phyloP scores from a whole-genome alignment of 2,113 vertebrate genomes.

The Anarhynchus alexandrinus region DNA sequence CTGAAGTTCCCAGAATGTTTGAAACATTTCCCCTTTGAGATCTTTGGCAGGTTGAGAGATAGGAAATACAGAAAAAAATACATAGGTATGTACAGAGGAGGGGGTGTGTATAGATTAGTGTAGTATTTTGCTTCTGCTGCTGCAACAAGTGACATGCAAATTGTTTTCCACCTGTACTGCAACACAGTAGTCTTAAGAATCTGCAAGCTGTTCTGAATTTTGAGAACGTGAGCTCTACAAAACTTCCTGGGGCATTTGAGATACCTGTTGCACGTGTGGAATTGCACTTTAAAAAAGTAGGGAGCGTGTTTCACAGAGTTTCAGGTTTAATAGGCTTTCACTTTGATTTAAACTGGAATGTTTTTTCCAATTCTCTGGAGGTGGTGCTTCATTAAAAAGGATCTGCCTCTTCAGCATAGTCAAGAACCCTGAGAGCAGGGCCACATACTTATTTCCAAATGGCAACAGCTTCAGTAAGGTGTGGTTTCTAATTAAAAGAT shows the following conservation, averaged over 20 bases:
- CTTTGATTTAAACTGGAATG: not conserved
- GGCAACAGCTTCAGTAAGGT: not conserved
- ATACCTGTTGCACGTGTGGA: not conserved
- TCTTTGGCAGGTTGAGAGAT: not conserved
- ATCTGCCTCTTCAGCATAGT: not conserved
- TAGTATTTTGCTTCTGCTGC: not conserved
- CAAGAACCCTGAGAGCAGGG: not conserved
- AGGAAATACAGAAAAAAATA: not conserved
- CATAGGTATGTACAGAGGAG: fast-evolving
- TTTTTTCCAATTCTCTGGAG: not conserved
- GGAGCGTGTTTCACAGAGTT: not conserved
- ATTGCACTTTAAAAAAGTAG: not conserved
- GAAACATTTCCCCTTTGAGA: not conserved
- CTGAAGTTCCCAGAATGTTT: not conserved
- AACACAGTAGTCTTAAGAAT: not conserved
- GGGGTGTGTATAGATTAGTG: not conserved
- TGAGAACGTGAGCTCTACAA: not conserved
- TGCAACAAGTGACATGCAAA: not conserved
- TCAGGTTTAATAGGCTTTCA: not conserved
- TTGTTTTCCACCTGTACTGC: not conserved
- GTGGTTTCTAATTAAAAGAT: not conserved
- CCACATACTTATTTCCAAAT: not conserved
- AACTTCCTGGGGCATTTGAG: not conserved
- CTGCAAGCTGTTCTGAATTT: not conserved
- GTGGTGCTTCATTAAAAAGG: not conserved